Evolutionary conservation across 2,797 vertebrate species (phyloP).

Genomic region (Cyclura pinguis): DNA sequence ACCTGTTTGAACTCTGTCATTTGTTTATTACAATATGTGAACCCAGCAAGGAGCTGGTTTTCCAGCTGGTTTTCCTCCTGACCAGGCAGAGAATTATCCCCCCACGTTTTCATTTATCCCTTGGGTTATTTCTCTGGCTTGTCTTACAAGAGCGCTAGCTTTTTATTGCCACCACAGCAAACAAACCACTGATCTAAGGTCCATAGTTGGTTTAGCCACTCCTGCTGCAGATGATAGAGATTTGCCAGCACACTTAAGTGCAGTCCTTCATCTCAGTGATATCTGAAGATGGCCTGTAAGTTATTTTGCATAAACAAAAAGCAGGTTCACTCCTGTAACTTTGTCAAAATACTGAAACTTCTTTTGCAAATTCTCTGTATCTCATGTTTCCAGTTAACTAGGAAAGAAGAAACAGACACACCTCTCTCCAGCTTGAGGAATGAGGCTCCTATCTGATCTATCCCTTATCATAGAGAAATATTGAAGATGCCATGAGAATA

Average conservation of each 20-base stretch:
- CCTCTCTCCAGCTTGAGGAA: conserved; percentile 32
- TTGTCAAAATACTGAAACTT: neutral
- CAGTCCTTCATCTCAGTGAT: neutral
- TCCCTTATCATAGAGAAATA: conserved; percentile 50
- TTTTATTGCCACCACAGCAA: too few relatives aligned
- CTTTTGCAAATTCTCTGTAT: neutral
- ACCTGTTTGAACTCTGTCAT: too few relatives aligned
- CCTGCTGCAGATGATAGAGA: neutral
- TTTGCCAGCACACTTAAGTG: neutral
- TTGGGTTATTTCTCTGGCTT: too few relatives aligned
- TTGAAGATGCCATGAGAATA: conserved; percentile 36
- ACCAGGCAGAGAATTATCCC: too few relatives aligned
- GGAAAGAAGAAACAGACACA: neutral
- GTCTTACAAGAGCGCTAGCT: too few relatives aligned
- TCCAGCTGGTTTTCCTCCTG: too few relatives aligned
- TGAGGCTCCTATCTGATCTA: conserved; percentile 23
- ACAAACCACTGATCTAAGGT: too few relatives aligned
- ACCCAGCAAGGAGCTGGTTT: too few relatives aligned
- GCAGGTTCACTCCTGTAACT: conserved; percentile 2
- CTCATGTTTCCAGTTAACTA: conserved; percentile 18
- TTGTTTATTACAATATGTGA: too few relatives aligned
- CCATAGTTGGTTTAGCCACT: too few relatives aligned
- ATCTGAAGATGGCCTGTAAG: neutral
- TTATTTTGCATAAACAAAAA: neutral
- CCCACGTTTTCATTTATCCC: too few relatives aligned